These are phyloP conservation scores for Gryllus bimaculatus DNA, from an alignment of 1,140 invertebrate species.

Conservation along the genomic window DNA sequence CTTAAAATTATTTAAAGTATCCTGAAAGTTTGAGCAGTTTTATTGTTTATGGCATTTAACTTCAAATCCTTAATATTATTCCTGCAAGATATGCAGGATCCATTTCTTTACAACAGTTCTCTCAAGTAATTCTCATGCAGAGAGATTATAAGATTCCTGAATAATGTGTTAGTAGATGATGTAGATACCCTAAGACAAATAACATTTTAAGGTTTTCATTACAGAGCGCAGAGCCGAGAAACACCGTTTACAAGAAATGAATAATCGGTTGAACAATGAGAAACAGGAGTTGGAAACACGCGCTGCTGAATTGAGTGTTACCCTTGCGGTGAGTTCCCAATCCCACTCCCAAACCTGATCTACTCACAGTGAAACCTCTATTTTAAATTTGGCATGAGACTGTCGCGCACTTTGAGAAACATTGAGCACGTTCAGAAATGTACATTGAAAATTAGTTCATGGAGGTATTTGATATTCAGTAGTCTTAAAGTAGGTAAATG, in stretches of 20 bases:
- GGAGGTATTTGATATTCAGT: not conserved
- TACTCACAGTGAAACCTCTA: not conserved
- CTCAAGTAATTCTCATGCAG: no score
- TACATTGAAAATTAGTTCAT: not conserved
- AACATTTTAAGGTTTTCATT: constrained; percentile 2
- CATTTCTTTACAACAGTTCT: no score
- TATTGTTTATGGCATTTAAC: no score
- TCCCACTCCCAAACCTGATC: not conserved
- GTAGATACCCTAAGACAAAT: not conserved
- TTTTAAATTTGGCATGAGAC: not conserved
- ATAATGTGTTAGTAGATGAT: not conserved
- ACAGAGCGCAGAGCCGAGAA: not conserved
- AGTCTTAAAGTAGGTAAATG: not conserved
- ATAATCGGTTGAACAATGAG: not conserved
- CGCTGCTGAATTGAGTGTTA: not conserved
- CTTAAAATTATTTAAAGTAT: no score
- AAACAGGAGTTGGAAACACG: not conserved
- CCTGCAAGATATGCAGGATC: no score
- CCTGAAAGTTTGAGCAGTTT: no score
- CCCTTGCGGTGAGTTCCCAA: not conserved
- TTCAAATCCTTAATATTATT: no score
- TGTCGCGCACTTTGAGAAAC: no score
- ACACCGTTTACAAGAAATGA: not conserved
- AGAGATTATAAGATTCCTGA: no score
- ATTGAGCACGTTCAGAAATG: not conserved